phyloP scores from a whole-genome alignment of 2,888 invertebrate genomes.

The Pherbina coryleti region DNA sequence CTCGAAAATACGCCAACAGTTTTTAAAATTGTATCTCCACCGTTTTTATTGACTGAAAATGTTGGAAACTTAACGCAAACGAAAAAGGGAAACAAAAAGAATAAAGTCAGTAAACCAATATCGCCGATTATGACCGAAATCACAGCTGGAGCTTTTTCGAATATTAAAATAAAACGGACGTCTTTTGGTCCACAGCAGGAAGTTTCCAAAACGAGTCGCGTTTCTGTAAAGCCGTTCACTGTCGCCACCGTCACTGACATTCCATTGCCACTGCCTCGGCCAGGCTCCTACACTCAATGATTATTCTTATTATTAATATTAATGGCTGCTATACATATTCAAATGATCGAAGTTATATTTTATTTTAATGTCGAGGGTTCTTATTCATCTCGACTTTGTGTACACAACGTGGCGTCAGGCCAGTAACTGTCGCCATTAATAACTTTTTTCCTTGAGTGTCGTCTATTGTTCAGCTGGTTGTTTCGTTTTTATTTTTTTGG shows the following conservation, averaged over 20 bases:
- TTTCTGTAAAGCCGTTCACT: conserved; percentile 12
- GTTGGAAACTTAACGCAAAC: conserved; percentile 7
- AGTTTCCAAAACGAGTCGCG: conserved; percentile 34
- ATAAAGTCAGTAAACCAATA: conserved; percentile 33
- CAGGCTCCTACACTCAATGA: conserved; percentile 50
- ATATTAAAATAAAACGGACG: conserved; percentile 40
- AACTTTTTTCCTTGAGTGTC: background rate
- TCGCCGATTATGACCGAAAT: conserved; percentile 50
- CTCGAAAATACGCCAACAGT: conserved; percentile 23
- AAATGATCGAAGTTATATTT: conserved; percentile 48
- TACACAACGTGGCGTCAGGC: conserved; percentile 64
- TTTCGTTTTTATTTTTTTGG: background rate
- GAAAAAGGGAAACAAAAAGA: conserved; percentile 20
- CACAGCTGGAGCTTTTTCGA: conserved; percentile 49
- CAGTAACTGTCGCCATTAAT: conserved; percentile 23
- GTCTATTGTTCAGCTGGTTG: conserved; percentile 12
- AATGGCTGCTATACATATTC: conserved; percentile 65
- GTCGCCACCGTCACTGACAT: conserved; percentile 37
- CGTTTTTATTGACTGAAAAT: conserved; percentile 34
- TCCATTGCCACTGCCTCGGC: conserved; percentile 21
- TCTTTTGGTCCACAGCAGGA: conserved; percentile 43
- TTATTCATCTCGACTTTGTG: conserved; percentile 45
- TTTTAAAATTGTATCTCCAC: conserved; percentile 26
- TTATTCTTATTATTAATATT: conserved; percentile 66
- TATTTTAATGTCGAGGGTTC: background rate